These are phyloP conservation scores for Diogma glabrata DNA, from an alignment of 2,888 invertebrate species.

Conservation along the genomic window DNA sequence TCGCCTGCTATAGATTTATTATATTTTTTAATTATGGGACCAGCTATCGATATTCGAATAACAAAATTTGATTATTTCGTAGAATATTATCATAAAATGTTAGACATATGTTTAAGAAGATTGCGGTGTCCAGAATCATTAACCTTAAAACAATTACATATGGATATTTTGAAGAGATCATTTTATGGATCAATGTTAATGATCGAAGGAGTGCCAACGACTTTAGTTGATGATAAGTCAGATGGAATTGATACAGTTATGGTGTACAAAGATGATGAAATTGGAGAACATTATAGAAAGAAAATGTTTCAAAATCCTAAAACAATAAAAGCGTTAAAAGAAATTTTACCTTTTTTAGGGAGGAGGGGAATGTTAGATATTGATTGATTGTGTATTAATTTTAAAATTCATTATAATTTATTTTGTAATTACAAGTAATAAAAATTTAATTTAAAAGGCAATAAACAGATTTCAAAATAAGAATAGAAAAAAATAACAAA, in stretches of 20 bases:
- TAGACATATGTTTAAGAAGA: too few species aligned
- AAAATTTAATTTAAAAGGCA: too few species aligned
- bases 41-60: slow-evolving; percentile 21
- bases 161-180: background rate
- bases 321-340: background rate
- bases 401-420: too few species aligned
- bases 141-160: background rate
- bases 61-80: slow-evolving; percentile 22
- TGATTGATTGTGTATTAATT: too few species aligned
- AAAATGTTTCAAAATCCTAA: background rate
- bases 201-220: slow-evolving; percentile 1
- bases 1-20: slow-evolving; percentile 29
- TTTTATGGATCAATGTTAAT: background rate
- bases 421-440: too few species aligned
- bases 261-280: background rate
- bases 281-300: background rate
- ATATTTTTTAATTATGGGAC: slow-evolving; percentile 26
- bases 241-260: background rate
- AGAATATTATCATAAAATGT: slow-evolving; percentile 20
- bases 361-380: slow-evolving; percentile 4
- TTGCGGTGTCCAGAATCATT: background rate
- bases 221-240: background rate
- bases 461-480: too few species aligned
- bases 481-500: too few species aligned
- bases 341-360: background rate